Percentiles rank a stretch among this genome's conserved stretches.
Conservation (phyloP, 2,797 vertebrate genomes). For the Novumbra hubbsi region DNA sequence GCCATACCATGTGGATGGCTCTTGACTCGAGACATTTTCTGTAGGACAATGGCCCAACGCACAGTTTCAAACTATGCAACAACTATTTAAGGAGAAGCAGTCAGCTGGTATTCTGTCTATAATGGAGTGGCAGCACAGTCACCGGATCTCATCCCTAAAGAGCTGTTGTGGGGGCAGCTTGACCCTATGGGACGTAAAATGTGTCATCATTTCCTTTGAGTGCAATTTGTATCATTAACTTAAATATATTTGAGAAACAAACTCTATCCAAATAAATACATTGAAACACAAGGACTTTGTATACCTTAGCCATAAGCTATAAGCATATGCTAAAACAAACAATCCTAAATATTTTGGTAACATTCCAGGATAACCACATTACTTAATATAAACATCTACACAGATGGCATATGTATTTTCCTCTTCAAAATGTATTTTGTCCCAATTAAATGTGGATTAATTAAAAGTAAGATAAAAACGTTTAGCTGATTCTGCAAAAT, state of each 20-base stretch:
- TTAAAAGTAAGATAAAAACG: background rate
- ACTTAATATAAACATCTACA: background rate
- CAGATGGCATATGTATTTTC: background rate
- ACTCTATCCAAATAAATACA: constrained; percentile 6
- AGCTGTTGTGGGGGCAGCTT: too few relatives aligned
- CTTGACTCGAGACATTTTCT: too few relatives aligned
- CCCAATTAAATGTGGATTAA: background rate
- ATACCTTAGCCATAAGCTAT: background rate
- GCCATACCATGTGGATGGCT: too few relatives aligned
- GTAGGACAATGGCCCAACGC: too few relatives aligned
- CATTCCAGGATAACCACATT: constrained; percentile 6
- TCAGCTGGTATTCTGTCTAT: too few relatives aligned
- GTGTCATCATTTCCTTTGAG: constrained; percentile 9
- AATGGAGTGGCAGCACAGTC: too few relatives aligned
- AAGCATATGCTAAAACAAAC: too few relatives aligned
- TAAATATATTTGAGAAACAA: constrained; percentile 7
- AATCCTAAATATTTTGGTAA: background rate
- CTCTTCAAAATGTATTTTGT: too few relatives aligned
- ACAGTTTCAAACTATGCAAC: too few relatives aligned
- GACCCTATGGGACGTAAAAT: too few relatives aligned
- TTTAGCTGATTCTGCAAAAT: background rate
- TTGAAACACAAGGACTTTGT: background rate
- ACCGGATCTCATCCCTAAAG: too few relatives aligned
- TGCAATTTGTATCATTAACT: constrained; percentile 13
- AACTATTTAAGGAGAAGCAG: too few relatives aligned